A percentile compares a stretch with the other conserved stretches of the same genome.
Conservation (phyloP, 2,113 vertebrate genomes). For the Alligator mississippiensis region DNA sequence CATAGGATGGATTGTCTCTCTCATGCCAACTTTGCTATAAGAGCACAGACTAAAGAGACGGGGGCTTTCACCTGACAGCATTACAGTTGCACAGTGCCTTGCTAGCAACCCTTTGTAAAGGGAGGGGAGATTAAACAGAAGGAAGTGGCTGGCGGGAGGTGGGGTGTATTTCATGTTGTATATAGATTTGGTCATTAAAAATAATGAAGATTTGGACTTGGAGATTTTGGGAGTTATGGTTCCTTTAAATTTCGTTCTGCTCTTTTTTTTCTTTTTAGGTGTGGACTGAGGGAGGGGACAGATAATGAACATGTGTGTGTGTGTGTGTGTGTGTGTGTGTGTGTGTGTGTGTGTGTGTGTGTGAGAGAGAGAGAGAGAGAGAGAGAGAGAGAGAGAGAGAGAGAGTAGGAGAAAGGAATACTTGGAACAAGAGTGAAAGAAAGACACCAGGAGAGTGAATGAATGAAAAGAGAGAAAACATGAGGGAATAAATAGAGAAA, state of each 20-base stretch:
- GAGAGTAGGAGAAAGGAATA: not conserved
- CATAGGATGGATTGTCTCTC: not conserved
- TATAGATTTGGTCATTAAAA: not conserved
- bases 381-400: not conserved
- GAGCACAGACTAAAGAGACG: not conserved
- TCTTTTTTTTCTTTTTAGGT: not conserved
- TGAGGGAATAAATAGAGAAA: not conserved
- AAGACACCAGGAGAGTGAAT: not conserved
- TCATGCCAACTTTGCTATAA: slow-evolving; percentile 10
- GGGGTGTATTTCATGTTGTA: not conserved
- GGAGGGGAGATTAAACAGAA: not conserved
- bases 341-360: too few relatives aligned
- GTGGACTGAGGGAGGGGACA: not conserved
- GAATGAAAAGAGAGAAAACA: not conserved
- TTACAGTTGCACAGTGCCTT: not conserved
- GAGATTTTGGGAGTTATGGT: slow-evolving; percentile 8
- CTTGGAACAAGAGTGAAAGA: not conserved
- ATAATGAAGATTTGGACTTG: not conserved
- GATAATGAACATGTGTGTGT: not conserved
- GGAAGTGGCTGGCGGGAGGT: not conserved
- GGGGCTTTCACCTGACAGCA: not conserved
- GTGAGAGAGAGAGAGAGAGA: not conserved
- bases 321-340: too few relatives aligned
- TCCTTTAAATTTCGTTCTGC: slow-evolving; percentile 23
- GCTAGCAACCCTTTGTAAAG: not conserved